These are phyloP conservation scores for Melopsittacus undulatus DNA, from an alignment of 2,797 vertebrate genomes.

Conservation along the genomic window DNA sequence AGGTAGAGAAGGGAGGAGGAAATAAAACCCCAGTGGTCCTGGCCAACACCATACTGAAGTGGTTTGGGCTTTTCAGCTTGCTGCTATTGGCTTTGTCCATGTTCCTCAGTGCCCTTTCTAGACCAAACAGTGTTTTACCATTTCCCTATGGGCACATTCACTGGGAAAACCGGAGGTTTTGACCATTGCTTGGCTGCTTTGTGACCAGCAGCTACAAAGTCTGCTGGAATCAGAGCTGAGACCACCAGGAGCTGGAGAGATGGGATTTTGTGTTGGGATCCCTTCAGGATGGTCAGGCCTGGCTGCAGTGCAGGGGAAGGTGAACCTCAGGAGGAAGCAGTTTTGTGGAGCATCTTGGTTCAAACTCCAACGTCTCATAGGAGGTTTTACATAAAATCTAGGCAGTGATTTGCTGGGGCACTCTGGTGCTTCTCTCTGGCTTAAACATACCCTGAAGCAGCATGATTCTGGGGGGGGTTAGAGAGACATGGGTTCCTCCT, in stretches of 20 bases:
- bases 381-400: not conserved
- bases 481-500: not conserved
- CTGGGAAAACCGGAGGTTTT: not conserved
- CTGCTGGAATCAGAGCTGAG: not conserved
- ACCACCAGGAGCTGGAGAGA: not conserved
- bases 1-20: not conserved
- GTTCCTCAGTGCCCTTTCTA: not conserved
- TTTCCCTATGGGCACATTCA: not conserved
- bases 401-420: not conserved
- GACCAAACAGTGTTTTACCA: not conserved
- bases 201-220: not conserved
- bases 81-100: not conserved
- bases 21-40: not conserved
- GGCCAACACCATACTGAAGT: not conserved
- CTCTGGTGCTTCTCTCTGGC: not conserved
- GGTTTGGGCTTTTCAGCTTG: not conserved
- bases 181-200: not conserved
- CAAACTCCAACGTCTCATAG: not conserved
- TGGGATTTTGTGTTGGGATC: not conserved
- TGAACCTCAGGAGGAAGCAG: fast-evolving
- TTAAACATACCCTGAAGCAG: not conserved
- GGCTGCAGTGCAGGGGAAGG: not conserved
- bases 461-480: not conserved
- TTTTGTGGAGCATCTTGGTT: not conserved
- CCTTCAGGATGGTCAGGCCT: not conserved